Conservation (phyloP, 2,113 vertebrate species). For the Mirza zaza region DNA sequence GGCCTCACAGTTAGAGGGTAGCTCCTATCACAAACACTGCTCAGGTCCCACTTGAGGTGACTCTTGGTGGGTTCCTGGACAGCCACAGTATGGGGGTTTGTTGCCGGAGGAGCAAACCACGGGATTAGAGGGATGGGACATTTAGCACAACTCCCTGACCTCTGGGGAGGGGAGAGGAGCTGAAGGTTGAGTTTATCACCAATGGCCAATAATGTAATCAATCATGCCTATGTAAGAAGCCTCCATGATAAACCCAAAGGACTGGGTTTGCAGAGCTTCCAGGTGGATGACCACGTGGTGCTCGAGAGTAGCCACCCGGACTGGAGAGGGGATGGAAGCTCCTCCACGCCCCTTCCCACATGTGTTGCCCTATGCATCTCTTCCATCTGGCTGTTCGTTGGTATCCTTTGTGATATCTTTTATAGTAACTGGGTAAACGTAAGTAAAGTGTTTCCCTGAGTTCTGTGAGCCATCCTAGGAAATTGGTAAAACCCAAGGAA, state of each 20-base stretch:
- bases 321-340: background rate
- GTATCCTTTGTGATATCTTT: background rate
- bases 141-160: background rate
- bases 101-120: background rate
- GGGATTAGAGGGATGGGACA: background rate
- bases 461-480: background rate
- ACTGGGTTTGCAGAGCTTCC: background rate
- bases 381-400: background rate
- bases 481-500: background rate
- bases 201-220: background rate
- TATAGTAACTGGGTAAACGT: background rate
- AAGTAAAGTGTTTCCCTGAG: background rate
- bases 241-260: background rate
- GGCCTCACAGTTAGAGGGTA: accelerated
- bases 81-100: background rate
- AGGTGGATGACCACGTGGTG: background rate
- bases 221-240: background rate
- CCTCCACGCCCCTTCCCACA: background rate
- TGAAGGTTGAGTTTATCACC: background rate
- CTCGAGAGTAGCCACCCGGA: too few species aligned
- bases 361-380: background rate
- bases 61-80: background rate
- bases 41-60: background rate
- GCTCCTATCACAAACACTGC: background rate
- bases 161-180: background rate